These are phyloP conservation scores for Polyommatus icarus DNA, from an alignment of 2,888 invertebrate species.

Conservation along the genomic window DNA sequence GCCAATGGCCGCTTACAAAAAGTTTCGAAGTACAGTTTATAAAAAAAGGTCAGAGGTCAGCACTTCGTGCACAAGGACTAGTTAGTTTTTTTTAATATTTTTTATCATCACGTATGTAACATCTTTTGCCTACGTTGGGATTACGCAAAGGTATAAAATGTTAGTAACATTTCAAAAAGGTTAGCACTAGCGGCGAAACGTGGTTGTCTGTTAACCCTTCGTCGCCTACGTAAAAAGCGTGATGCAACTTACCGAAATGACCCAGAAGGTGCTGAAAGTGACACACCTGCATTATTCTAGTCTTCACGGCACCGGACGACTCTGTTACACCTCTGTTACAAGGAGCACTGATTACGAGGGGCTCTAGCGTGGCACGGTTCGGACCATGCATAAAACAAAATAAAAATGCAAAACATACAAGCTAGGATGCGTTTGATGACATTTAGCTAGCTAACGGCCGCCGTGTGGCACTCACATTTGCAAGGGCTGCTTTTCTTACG, in stretches of 20 bases:
- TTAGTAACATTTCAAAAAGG: slow-evolving; percentile 7
- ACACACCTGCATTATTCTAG: slow-evolving; percentile 80
- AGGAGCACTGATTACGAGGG: slow-evolving; percentile 63
- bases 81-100: neutral
- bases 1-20: neutral
- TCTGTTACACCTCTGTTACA: slow-evolving; percentile 62
- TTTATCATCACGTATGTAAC: neutral
- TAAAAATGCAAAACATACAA: slow-evolving; percentile 70
- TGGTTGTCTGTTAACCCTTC: slow-evolving; percentile 9
- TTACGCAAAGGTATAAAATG: neutral
- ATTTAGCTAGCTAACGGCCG: slow-evolving; percentile 66
- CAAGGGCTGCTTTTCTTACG: slow-evolving; percentile 96
- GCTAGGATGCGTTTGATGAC: slow-evolving; percentile 62
- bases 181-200: slow-evolving; percentile 26
- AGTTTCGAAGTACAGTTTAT: neutral
- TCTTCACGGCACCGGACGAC: slow-evolving; percentile 59
- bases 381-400: slow-evolving; percentile 70
- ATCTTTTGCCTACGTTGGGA: neutral
- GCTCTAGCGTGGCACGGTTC: slow-evolving; percentile 55
- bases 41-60: neutral
- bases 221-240: slow-evolving; percentile 42
- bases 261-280: slow-evolving; percentile 80
- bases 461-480: slow-evolving; percentile 89
- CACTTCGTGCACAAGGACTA: neutral
- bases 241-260: slow-evolving; percentile 70